phyloP scores from a whole-genome alignment of 1,140 invertebrate species.

The Archivesica marissinica region DNA sequence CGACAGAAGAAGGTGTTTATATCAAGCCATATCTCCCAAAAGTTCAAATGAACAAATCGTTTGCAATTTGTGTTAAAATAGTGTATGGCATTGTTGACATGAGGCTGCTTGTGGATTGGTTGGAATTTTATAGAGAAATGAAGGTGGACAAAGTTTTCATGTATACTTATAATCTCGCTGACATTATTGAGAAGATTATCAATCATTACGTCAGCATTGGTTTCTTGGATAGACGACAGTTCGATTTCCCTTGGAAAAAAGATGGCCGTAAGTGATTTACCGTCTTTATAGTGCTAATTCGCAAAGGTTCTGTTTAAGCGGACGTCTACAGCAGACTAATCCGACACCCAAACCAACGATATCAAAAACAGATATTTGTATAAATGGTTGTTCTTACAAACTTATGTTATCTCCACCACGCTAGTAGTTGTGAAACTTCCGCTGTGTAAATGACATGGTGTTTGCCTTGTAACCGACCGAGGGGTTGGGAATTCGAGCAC shows the following conservation, averaged over 20 bases:
- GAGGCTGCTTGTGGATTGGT: conserved; percentile 27
- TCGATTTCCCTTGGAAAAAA: conserved; percentile 41
- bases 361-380: too few relatives aligned
- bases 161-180: conserved; percentile 6
- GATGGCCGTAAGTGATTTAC: conserved; percentile 34
- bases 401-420: too few relatives aligned
- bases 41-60: not conserved
- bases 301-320: too few relatives aligned
- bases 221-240: conserved; percentile 21
- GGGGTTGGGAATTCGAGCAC: too few relatives aligned
- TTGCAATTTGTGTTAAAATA: conserved; percentile 38
- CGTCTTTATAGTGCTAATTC: too few relatives aligned
- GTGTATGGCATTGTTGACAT: conserved; percentile 26
- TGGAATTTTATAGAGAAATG: conserved; percentile 38
- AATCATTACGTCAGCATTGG: conserved; percentile 37
- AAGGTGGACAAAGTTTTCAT: conserved; percentile 44
- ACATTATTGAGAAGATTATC: not conserved
- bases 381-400: too few relatives aligned
- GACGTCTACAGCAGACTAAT: too few relatives aligned
- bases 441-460: too few relatives aligned
- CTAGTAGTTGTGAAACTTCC: too few relatives aligned
- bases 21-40: not conserved
- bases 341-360: too few relatives aligned
- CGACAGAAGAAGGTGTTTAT: not conserved
- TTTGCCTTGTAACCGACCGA: too few relatives aligned